phyloP scores from a whole-genome alignment of 2,888 invertebrate genomes.

The Erynnis tages region DNA sequence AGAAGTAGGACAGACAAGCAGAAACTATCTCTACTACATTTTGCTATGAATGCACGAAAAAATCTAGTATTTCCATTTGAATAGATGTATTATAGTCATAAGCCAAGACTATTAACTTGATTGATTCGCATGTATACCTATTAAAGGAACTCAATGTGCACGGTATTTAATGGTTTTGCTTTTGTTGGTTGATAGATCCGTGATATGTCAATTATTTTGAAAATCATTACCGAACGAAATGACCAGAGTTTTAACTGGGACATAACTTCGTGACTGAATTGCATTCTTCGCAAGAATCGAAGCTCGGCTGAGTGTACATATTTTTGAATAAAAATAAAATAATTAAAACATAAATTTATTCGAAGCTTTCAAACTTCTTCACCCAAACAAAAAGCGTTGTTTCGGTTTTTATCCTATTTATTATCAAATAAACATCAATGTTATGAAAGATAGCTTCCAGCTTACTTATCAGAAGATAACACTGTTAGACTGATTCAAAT shows the following conservation, averaged over 20 bases:
- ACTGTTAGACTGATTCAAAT: neutral
- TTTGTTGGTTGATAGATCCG: constrained; percentile 9
- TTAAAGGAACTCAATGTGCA: neutral
- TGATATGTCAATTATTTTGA: constrained; percentile 21
- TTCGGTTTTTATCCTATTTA: no score
- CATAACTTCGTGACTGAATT: constrained; percentile 17
- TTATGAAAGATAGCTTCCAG: no score
- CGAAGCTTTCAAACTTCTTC: no score
- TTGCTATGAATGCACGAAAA: no score
- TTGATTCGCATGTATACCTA: neutral
- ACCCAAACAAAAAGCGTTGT: no score
- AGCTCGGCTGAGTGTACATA: neutral
- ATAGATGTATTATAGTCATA: no score
- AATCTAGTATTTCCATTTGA: no score
- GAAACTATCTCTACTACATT: no score
- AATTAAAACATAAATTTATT: neutral
- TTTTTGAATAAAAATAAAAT: no score
- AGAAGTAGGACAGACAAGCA: no score
- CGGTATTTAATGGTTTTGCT: neutral
- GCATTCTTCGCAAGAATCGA: neutral
- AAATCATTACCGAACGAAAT: constrained; percentile 10
- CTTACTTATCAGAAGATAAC: neutral
- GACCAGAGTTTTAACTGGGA: constrained; percentile 9
- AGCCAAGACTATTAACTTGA: no score
- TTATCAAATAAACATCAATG: no score